Evolutionary conservation across 1,140 invertebrate species (phyloP), one percentile per base, ranked within the genome.

Genomic region (Lineus longissimus): DNA sequence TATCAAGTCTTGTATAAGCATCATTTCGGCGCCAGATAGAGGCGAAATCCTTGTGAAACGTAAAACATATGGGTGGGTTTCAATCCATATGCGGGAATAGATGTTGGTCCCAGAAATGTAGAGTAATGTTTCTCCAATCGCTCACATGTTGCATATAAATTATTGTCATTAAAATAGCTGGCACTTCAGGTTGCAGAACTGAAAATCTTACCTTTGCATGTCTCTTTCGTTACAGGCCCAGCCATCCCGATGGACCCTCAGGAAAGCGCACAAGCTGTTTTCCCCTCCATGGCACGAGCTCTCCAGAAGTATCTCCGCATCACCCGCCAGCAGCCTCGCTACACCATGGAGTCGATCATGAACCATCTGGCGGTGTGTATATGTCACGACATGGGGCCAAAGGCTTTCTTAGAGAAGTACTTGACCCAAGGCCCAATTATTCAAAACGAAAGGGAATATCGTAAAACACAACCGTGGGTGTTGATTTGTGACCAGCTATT

Each of bases 181-280:
- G n/a, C n/a, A n/a, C n/a, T n/a, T n/a, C n/a, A n/a, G n/a, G n/a
- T n/a, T n/a, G n/a, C n/a, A n/a, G n/a, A n/a, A n/a, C 47, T n/a
- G 9, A 6, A 19, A 19, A 19, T 51, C 47, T 51, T 9, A 23
- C 25, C 47, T 13, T 25, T 29, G 17, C n/a, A 6, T 33, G 2
- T 17, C n/a, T 19, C 13, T 59, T 29, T 57, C 69, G 66, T 65
- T 68, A 9, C 69, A 85, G 85, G 85, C 64, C 80, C 84, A 33
- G 74, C 87, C 82, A 67, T 87, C 84, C 75, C 91, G 0, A 90
- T 98, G 86, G 93, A 96, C 76, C 90, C 95, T 0, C 87, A 91
- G 70, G 95, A 98, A 84, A 95, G 95, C 17, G 95, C 96, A 0
- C 93, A 97, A 75, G 93, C 95, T 0, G 93, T 98, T 22, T 98